Evolutionary conservation across 1,140 invertebrate genomes (phyloP).

Genomic region (Trichonephila clavata): DNA sequence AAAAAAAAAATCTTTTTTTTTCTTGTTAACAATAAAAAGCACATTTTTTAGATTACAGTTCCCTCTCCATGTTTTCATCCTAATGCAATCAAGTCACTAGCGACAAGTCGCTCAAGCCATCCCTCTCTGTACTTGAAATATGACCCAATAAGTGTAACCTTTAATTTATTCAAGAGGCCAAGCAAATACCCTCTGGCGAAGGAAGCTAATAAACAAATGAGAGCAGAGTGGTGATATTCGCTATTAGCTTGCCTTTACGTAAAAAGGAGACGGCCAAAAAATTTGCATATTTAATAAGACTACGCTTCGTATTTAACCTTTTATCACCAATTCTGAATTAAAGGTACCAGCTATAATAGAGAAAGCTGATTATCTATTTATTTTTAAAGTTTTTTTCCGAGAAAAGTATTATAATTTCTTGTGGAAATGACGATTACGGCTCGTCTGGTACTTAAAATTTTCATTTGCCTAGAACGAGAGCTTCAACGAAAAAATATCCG

Average conservation of each 20-base stretch:
- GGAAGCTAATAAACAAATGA: constrained; percentile 41
- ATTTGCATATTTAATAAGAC: constrained; percentile 16
- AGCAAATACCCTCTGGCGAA: constrained; percentile 8
- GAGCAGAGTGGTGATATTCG: not conserved
- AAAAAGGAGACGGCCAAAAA: constrained; percentile 3
- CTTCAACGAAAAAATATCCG: no score
- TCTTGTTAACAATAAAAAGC: no score
- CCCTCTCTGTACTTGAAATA: constrained; percentile 28
- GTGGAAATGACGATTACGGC: not conserved
- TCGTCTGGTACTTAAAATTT: no score
- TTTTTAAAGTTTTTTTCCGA: not conserved
- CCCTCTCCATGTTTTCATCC: not conserved
- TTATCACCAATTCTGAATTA: constrained; percentile 27
- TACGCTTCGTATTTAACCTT: constrained; percentile 1
- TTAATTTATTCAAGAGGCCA: constrained; percentile 42
- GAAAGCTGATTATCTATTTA: not conserved
- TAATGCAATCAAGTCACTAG: not conserved
- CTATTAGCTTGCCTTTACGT: no score
- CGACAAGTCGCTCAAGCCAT: not conserved
- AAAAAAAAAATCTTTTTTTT: not conserved
- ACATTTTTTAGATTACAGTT: not conserved
- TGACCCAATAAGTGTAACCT: constrained; percentile 31
- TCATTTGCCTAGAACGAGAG: no score
- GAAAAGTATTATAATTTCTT: not conserved
- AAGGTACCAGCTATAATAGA: not conserved